These are phyloP conservation scores for Epizoanthus fatuus DNA, from an alignment of 92 coral and sea anemone species.

Conservation along the genomic window DNA sequence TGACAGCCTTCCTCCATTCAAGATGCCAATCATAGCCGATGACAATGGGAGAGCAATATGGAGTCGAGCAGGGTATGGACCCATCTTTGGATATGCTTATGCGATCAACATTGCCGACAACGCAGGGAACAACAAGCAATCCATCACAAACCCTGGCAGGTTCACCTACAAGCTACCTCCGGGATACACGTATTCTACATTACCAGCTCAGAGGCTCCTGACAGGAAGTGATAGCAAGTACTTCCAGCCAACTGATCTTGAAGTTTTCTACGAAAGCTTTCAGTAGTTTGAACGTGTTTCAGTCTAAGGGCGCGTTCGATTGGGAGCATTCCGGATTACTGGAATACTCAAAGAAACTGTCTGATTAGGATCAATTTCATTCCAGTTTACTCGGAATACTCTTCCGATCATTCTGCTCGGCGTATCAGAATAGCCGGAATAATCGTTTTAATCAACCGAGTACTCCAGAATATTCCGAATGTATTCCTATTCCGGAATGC, in stretches of 20 bases:
- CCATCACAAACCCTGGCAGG: conserved; percentile 20
- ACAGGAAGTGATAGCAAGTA: conserved; percentile 21
- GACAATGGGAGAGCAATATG: background rate
- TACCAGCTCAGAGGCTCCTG: conserved; percentile 24
- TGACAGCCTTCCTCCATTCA: conserved; percentile 15
- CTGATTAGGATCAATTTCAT: too few species aligned
- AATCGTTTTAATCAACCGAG: background rate
- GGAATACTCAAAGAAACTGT: too few species aligned
- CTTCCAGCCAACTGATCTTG: conserved; percentile 28
- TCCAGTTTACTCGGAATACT: too few species aligned
- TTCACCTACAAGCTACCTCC: conserved; percentile 10
- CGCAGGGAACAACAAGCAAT: conserved; percentile 12
- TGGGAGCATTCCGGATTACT: too few species aligned
- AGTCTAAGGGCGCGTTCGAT: too few species aligned
- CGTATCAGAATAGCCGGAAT: too few species aligned
- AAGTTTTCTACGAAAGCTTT: conserved; percentile 25
- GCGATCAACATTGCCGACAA: conserved; percentile 37
- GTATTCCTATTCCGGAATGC: too few species aligned
- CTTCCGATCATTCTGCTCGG: too few species aligned
- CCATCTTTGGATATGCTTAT: conserved; percentile 36
- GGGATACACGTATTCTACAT: background rate
- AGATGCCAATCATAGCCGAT: background rate
- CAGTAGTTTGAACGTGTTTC: background rate
- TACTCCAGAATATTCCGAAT: too few species aligned
- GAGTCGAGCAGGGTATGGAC: background rate